phyloP scores from a whole-genome alignment of 2,113 vertebrate species.

The Petrocephalus microphthalmus region DNA sequence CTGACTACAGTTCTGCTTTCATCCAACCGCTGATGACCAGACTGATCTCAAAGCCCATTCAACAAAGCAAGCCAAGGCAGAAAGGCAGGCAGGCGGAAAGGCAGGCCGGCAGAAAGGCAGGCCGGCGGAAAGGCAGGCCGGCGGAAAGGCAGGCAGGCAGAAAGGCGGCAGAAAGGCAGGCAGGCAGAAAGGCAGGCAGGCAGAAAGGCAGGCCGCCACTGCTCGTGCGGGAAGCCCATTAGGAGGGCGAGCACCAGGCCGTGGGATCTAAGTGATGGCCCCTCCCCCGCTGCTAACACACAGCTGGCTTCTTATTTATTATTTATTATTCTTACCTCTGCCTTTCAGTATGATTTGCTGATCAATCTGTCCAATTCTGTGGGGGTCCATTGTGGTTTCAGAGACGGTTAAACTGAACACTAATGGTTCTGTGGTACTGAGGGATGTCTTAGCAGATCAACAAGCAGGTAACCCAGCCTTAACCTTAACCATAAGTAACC shows the following conservation, averaged over 20 bases:
- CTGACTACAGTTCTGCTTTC: not conserved
- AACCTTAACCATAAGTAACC: too few relatives aligned
- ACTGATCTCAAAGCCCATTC: not conserved
- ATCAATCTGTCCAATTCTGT: not conserved
- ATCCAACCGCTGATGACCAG: not conserved
- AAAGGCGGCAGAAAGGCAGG: too few relatives aligned
- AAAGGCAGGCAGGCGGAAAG: too few relatives aligned
- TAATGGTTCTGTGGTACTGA: not conserved
- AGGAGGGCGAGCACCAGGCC: too few relatives aligned
- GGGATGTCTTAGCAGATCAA: not conserved
- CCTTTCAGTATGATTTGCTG: not conserved
- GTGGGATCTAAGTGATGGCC: not conserved
- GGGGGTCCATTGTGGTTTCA: not conserved
- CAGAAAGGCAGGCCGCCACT: too few relatives aligned
- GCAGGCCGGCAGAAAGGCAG: too few relatives aligned
- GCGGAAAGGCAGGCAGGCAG: too few relatives aligned
- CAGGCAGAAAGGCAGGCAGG: too few relatives aligned
- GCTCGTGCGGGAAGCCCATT: too few relatives aligned
- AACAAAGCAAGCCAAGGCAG: constrained; percentile 14
- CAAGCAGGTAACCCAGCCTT: too few relatives aligned
- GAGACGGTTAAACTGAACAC: not conserved
- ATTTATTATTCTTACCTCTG: not conserved
- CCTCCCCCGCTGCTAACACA: not conserved
- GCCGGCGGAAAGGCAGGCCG: too few relatives aligned
- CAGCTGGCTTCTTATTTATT: not conserved